Conservation (phyloP, 1,140 invertebrate genomes). For the Scaptomyza hsui region DNA sequence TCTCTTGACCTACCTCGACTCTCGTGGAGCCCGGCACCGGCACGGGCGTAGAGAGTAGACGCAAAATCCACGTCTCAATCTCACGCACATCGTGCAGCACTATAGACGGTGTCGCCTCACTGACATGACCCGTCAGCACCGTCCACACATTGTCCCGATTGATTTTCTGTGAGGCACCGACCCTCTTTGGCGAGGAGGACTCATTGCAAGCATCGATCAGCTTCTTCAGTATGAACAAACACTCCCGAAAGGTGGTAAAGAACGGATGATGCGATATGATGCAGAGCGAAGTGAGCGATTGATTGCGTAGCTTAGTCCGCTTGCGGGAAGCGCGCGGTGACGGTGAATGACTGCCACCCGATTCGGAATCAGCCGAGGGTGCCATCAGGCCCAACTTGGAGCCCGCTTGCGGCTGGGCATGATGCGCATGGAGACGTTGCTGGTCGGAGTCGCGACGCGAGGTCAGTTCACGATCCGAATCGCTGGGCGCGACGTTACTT, state of each 20-base stretch:
- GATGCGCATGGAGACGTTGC: slow-evolving; percentile 61
- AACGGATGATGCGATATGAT: slow-evolving; percentile 99
- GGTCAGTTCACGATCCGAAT: slow-evolving; percentile 92
- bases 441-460: slow-evolving; percentile 88
- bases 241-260: slow-evolving; percentile 98
- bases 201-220: slow-evolving; percentile 99
- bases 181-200: slow-evolving; percentile 92
- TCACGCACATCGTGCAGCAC: slow-evolving; percentile 98
- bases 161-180: slow-evolving; percentile 92
- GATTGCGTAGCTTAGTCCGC: slow-evolving; percentile 91
- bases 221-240: slow-evolving; percentile 96
- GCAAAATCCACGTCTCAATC: slow-evolving; percentile 99
- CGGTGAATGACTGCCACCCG: slow-evolving; percentile 93
- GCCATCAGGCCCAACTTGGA: slow-evolving; percentile 88
- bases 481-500: slow-evolving; percentile 93
- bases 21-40: slow-evolving; percentile 98
- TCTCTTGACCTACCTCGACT: slow-evolving; percentile 89
- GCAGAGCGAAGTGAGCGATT: slow-evolving; percentile 98
- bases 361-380: slow-evolving; percentile 92
- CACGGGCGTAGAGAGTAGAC: slow-evolving; percentile 97
- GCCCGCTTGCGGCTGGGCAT: slow-evolving; percentile 33
- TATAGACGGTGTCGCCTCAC: slow-evolving; percentile 92
- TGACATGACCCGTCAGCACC: slow-evolving; percentile 89
- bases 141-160: slow-evolving; percentile 95
- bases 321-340: slow-evolving; percentile 92